Percentiles rank a stretch among this genome's conserved stretches.
These are phyloP conservation scores for Danionella cerebrum DNA, from an alignment of 2,113 vertebrate species.

Conservation along the genomic window DNA sequence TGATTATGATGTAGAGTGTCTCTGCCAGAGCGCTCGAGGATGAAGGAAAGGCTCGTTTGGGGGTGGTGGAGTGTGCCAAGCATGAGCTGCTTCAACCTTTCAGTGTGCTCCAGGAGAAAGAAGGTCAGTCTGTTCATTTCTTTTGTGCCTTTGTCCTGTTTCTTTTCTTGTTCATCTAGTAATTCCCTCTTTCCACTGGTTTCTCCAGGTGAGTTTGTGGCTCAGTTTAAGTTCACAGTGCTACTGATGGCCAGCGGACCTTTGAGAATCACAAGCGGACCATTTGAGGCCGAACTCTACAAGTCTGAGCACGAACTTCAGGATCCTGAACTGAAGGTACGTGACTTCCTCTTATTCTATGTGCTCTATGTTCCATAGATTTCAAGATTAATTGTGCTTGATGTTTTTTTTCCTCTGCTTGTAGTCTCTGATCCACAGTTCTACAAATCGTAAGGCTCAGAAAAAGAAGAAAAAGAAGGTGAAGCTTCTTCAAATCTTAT, in stretches of 20 bases:
- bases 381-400: not conserved
- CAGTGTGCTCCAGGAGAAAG: constrained; percentile 93
- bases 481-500: too few species aligned
- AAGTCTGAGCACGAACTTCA: constrained; percentile 89
- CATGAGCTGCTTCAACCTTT: constrained; percentile 94
- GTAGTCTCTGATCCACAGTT: constrained; percentile 91
- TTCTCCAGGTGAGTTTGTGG: constrained; percentile 81
- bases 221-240: constrained; percentile 98
- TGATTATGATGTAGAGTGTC: too few species aligned
- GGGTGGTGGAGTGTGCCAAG: constrained; percentile 94
- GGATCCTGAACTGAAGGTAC: constrained; percentile 89
- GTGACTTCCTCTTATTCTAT: not conserved
- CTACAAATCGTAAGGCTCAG: constrained; percentile 92
- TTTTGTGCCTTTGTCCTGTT: not conserved
- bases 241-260: constrained; percentile 96
- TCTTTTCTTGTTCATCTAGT: not conserved
- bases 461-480: constrained; percentile 99
- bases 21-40: constrained; percentile 84
- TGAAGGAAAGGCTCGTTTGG: constrained; percentile 90
- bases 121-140: constrained; percentile 66
- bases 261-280: constrained; percentile 89
- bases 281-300: constrained; percentile 86
- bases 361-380: too few species aligned
- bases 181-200: not conserved
- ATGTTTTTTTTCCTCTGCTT: not conserved